Conservation (phyloP, 2,888 invertebrate genomes). For the Caenorhabditis panamensis region DNA sequence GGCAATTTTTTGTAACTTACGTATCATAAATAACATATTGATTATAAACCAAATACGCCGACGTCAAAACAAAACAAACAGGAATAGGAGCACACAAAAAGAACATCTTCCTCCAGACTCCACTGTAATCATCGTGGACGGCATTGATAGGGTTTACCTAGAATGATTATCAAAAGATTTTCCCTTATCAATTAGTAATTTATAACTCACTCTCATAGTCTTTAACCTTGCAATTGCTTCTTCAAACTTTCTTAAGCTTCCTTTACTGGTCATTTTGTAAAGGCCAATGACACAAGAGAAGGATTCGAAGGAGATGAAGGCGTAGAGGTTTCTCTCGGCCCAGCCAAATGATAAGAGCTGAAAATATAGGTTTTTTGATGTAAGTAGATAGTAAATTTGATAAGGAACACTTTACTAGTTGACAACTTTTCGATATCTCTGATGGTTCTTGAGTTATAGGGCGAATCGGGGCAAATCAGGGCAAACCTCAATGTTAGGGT, state of each 20-base stretch:
- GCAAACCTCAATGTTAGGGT: not conserved
- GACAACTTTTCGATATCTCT: not conserved
- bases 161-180: conserved; percentile 8
- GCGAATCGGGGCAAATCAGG: too few species aligned
- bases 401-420: not conserved
- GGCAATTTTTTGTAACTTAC: conserved; percentile 17
- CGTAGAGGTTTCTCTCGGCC: conserved; percentile 35
- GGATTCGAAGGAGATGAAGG: conserved; percentile 45
- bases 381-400: not conserved
- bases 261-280: conserved; percentile 13
- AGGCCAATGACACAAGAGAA: conserved; percentile 39
- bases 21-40: conserved; percentile 20
- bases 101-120: conserved; percentile 5
- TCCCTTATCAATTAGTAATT: not conserved
- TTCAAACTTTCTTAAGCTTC: conserved; percentile 14
- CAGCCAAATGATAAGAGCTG: conserved; percentile 26
- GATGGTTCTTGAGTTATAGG: not conserved
- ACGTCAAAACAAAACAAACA: conserved; percentile 3
- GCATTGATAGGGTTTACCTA: conserved; percentile 12
- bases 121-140: conserved; percentile 19
- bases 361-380: not conserved
- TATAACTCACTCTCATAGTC: conserved; percentile 17
- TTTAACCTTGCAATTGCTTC: conserved; percentile 7
- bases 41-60: conserved; percentile 25
- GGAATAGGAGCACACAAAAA: conserved; percentile 3